phyloP scores from a whole-genome alignment of 2,888 invertebrate species.

The Leptinotarsa tumamoca region DNA sequence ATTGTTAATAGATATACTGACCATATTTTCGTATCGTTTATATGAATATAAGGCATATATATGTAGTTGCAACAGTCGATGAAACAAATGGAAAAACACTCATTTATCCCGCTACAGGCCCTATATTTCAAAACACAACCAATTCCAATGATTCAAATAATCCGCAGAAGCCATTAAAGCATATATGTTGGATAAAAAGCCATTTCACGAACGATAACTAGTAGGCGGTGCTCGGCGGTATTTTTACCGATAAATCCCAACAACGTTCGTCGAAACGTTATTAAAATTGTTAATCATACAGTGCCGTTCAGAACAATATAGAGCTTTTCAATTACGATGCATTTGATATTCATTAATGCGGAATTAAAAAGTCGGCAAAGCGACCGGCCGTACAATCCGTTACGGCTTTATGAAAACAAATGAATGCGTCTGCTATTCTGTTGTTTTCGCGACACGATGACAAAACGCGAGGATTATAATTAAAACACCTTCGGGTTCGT shows the following conservation, averaged over 20 bases:
- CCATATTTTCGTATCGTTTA: neutral
- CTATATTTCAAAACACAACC: neutral
- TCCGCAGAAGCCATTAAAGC: neutral
- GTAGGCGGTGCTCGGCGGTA: slow-evolving; percentile 4
- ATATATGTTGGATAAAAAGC: slow-evolving; percentile 9
- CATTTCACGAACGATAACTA: slow-evolving; percentile 12
- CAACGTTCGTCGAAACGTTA: slow-evolving; percentile 13
- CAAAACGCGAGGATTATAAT: slow-evolving; percentile 9
- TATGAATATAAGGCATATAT: no score
- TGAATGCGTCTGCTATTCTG: slow-evolving; percentile 44
- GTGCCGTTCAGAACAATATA: slow-evolving; percentile 33
- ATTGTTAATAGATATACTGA: no score
- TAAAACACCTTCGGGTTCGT: slow-evolving; percentile 28
- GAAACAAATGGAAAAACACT: no score
- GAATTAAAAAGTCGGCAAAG: slow-evolving; percentile 41
- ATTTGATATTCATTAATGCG: slow-evolving; percentile 44
- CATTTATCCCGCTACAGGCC: neutral
- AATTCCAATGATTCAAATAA: slow-evolving; percentile 9
- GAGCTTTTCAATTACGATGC: slow-evolving; percentile 44
- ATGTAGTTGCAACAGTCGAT: no score
- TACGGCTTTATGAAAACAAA: slow-evolving; percentile 50
- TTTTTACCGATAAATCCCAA: slow-evolving; percentile 19
- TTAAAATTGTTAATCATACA: slow-evolving; percentile 30
- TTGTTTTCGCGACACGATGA: slow-evolving; percentile 33
- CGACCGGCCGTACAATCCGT: slow-evolving; percentile 29